Percentiles rank a stretch among this genome's conserved stretches.
Conservation (phyloP, 2,888 invertebrate species). For the Harmothoe impar region DNA sequence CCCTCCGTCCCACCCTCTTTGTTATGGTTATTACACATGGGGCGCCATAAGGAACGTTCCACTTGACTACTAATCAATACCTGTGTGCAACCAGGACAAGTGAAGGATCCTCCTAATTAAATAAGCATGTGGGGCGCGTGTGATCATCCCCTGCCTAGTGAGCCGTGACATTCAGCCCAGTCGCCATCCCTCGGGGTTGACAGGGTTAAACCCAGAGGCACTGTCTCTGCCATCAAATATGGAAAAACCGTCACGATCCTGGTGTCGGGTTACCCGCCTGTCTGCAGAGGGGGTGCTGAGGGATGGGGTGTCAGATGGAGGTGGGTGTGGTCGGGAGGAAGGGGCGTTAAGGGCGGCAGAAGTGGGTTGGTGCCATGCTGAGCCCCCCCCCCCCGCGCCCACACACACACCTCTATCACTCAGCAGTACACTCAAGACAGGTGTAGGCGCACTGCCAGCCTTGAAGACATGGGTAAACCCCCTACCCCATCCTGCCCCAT, state of each 20-base stretch:
- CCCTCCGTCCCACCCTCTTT: neutral
- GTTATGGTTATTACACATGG: neutral
- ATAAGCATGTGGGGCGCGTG: neutral
- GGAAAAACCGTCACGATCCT: neutral
- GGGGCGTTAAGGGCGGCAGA: neutral
- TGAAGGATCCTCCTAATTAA: constrained; percentile 3
- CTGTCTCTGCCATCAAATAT: constrained; percentile 47
- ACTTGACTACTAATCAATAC: constrained; percentile 42
- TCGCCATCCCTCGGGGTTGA: neutral
- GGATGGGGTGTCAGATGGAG: neutral
- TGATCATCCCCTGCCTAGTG: neutral
- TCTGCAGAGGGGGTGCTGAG: neutral
- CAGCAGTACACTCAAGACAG: too few species aligned
- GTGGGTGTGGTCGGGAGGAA: constrained; percentile 10
- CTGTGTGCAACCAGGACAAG: neutral
- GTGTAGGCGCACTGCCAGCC: too few species aligned
- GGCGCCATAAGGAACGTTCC: constrained; percentile 17
- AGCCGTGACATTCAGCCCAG: constrained; percentile 34
- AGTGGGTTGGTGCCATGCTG: neutral
- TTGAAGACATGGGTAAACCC: too few species aligned
- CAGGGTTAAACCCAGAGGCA: neutral
- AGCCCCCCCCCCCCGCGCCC: too few species aligned
- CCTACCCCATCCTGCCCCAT: too few species aligned
- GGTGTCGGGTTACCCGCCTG: constrained; percentile 5
- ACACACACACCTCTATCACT: too few species aligned